Base-by-base conservation (phyloP, 2,888 invertebrate species). In the Cheilosia variabilis region DNA sequence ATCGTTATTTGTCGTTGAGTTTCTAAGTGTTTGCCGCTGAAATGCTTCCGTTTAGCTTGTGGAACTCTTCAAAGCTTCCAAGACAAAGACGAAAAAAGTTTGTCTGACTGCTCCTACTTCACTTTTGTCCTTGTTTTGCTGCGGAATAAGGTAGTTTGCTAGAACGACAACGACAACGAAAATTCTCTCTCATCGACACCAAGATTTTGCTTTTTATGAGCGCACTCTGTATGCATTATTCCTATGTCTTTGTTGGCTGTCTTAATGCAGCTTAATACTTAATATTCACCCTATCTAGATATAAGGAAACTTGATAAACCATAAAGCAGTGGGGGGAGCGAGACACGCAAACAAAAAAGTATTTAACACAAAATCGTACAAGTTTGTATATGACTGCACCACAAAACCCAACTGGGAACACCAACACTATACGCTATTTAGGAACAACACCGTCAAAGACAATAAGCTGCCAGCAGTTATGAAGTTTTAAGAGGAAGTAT, bases 381-480 rank as follows among this genome's bases (percentile, higher is more conserved):
- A 31, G 34, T 37, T 24, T 31, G 31, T 6, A 52, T 43, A 55
- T 22, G 27, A 53, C 52, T 62, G 53, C 66, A 52, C 53, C 69
- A 68, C 71, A 65, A 81, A 72, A 78, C 53, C 53, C 27, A 24
- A 62, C 57, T 50, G 50, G 52, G 37, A 62, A 47, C 86, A 86
- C 72, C 72, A 77, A 81, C 80, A 57, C 68, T 37, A 22, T 22
- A 76, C 52, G 62, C 57, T 62, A 86, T 81, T 81, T 68, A 77
- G 76, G 72, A 77, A 71, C 76, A 58, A 68, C 66, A 68, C 68
- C 86, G 47, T 77, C 68, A 81, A 86, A 72, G 76, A 86, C 81
- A 86, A 86, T 81, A 86, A 86, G 86, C 86, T 81, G 63, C 86
- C 62, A 68, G 50, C 68, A 57, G 81, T 72, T 80, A 86, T 86